Conservation (phyloP, 2,797 vertebrate genomes). For the Thamnophis elegans region DNA sequence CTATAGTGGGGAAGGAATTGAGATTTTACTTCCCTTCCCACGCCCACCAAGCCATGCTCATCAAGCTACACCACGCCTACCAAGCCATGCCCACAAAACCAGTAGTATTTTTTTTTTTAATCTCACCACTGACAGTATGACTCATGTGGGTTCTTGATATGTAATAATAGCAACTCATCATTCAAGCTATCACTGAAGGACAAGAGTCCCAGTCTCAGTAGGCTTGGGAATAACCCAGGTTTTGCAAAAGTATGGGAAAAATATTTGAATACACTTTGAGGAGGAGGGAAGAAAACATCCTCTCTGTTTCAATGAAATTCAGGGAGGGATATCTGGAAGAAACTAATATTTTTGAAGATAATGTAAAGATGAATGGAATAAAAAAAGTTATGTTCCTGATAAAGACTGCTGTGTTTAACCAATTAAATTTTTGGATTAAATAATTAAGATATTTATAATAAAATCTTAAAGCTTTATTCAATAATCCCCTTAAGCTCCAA, state of each 20-base stretch:
- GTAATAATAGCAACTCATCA: background rate
- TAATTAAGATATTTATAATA: background rate
- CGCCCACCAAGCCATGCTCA: too few relatives aligned
- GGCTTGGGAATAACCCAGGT: background rate
- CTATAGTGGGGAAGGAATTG: too few relatives aligned
- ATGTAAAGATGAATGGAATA: background rate
- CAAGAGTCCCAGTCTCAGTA: background rate
- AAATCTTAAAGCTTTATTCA: background rate
- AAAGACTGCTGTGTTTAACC: background rate
- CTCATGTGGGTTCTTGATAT: background rate
- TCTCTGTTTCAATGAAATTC: background rate
- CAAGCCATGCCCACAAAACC: too few relatives aligned
- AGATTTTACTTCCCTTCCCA: too few relatives aligned
- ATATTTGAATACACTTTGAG: background rate
- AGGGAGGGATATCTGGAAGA: background rate
- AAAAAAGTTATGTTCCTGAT: background rate
- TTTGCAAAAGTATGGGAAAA: background rate
- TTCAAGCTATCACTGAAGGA: background rate
- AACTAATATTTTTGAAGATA: background rate
- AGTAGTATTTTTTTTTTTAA: too few relatives aligned
- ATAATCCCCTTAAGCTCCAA: background rate
- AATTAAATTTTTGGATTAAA: background rate
- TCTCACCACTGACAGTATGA: background rate
- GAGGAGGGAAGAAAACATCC: background rate
- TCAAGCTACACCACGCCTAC: too few relatives aligned